Base-by-base conservation (phyloP, 2,797 vertebrate species). In the Sebastes nivosus region DNA sequence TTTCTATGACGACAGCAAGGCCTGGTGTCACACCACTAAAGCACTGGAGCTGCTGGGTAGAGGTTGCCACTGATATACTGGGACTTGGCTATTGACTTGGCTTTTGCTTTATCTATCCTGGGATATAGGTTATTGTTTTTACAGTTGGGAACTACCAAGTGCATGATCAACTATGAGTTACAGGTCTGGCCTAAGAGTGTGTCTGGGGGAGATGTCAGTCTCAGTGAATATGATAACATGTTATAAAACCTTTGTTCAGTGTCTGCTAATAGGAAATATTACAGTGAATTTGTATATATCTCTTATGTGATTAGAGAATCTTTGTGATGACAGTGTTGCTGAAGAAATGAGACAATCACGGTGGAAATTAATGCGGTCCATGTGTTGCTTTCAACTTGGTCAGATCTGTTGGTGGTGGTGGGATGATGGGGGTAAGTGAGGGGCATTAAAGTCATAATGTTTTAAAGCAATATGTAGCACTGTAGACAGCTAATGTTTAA, bases 31-130 rank as follows among this genome's bases (percentile, higher is more conserved):
- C 55, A 73, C 29, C 54, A 69, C 38, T 16, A 25, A 55, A 79
- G 34, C 75, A 22, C 50, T 1, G 70, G 85, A 73, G 77, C 61
- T 30, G 25, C 52, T 5, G 73, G 63, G 64, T 75, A 81, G 87
- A 91, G 83, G 92, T 83, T 85, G 86, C 86, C 89, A 86, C 84
- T 72, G 84, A 75, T 4, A 55, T n/a, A 29, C 71, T 65, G 30
- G 57, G 32, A 67, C 29, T n/a, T 16, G 18, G 13, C 4, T n/a
- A 9, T 22, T 73, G n/a, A 20, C 20, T 70, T 38, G 10, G 18
- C 34, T 12, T 46, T 29, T 16, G 3, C 20, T 18, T 32, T 36
- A 30, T 79, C n/a, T 30, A 29, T 54, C 29, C 27, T 27, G 25
- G 24, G 9, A 38, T 38, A 9, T 0, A 1, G 2, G 34, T 32